Conservation (phyloP, 2,888 invertebrate genomes). For the Salticus scenicus region DNA sequence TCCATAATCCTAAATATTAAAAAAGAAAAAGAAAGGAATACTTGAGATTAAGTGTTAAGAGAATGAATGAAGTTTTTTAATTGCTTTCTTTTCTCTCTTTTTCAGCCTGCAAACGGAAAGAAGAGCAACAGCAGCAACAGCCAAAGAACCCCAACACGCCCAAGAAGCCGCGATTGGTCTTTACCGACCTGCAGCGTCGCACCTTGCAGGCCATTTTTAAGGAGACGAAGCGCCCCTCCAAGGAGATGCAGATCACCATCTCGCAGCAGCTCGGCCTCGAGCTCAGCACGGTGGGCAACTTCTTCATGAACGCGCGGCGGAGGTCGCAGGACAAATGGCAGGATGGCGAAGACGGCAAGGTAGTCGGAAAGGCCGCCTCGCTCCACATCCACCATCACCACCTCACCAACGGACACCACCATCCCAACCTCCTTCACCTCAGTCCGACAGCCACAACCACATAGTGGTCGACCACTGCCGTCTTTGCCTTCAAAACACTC, state of each 20-base stretch:
- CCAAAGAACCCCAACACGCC: slow-evolving; percentile 80
- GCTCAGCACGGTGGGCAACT: slow-evolving; percentile 98
- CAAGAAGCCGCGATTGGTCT: slow-evolving; percentile 99
- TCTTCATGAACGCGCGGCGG: slow-evolving; percentile 99
- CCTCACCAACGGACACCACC: slow-evolving; percentile 45
- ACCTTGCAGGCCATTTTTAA: slow-evolving; percentile 99
- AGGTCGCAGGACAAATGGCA: slow-evolving; percentile 96
- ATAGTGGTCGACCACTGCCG: slow-evolving; percentile 33
- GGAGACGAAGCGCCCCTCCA: slow-evolving; percentile 99
- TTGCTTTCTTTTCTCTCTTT: slow-evolving; percentile 9
- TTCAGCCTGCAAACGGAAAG: slow-evolving; percentile 96
- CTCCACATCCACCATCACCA: slow-evolving; percentile 27
- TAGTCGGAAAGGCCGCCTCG: slow-evolving; percentile 34
- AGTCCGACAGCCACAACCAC: slow-evolving; percentile 37
- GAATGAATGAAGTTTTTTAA: too few species aligned
- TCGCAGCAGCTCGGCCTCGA: slow-evolving; percentile 96
- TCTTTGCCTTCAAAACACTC: neutral
- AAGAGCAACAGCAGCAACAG: slow-evolving; percentile 80
- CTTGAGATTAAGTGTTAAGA: too few species aligned
- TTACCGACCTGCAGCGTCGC: slow-evolving; percentile 99
- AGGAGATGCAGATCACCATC: slow-evolving; percentile 99
- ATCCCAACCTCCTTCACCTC: slow-evolving; percentile 42
- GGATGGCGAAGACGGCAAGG: slow-evolving; percentile 86
- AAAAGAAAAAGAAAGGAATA: too few species aligned
- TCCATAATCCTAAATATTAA: too few species aligned